These are phyloP conservation scores for Contarinia nasturtii DNA, from an alignment of 1,140 invertebrate species.

Conservation along the genomic window DNA sequence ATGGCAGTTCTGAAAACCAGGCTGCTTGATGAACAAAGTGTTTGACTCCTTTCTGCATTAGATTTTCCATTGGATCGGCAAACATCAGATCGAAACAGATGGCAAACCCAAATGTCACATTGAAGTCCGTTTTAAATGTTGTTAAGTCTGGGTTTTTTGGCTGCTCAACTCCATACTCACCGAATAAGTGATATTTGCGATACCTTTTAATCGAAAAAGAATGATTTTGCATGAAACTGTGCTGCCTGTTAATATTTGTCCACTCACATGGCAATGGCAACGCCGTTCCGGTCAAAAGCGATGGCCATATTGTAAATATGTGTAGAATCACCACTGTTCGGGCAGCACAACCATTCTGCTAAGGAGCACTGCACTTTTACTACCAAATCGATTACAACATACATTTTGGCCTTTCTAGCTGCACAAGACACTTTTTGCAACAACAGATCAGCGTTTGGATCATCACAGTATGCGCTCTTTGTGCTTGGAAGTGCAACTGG, in stretches of 20 bases:
- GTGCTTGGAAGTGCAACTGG: too few relatives aligned
- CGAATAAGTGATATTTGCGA: slow-evolving; percentile 53
- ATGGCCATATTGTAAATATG: background rate
- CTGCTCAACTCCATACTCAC: slow-evolving; percentile 21
- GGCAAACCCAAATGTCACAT: slow-evolving; percentile 58
- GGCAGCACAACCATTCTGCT: background rate
- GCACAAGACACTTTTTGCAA: background rate
- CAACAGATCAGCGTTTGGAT: background rate
- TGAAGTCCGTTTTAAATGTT: slow-evolving; percentile 60
- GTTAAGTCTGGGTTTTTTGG: slow-evolving; percentile 20
- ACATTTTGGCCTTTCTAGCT: background rate
- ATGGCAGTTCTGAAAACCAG: slow-evolving; percentile 53
- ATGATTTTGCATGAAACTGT: background rate
- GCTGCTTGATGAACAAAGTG: slow-evolving; percentile 51
- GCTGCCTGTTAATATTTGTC: background rate
- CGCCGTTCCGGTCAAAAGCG: background rate
- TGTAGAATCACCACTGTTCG: background rate
- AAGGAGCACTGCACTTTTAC: background rate
- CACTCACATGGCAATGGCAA: background rate
- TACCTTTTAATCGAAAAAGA: slow-evolving; percentile 37
- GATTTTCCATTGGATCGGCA: slow-evolving; percentile 27
- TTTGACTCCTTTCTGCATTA: slow-evolving; percentile 25
- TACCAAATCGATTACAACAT: background rate
- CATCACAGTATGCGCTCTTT: too few relatives aligned
- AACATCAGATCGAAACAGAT: slow-evolving; percentile 66